phyloP scores from a whole-genome alignment of 1,140 invertebrate species.

The Callitettix versicolor region DNA sequence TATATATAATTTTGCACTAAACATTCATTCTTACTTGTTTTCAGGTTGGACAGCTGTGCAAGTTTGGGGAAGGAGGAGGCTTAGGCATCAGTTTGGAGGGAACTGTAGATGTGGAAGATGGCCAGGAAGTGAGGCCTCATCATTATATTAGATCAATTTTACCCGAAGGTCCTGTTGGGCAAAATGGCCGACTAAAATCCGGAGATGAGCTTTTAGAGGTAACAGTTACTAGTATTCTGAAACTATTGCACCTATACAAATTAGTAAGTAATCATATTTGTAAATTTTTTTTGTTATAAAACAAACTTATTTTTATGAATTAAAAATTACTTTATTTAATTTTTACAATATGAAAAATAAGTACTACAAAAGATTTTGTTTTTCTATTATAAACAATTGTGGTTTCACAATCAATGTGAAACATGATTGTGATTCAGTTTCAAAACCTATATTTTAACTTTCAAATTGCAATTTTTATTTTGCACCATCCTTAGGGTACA shows the following conservation, averaged over 20 bases:
- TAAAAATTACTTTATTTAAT: neutral
- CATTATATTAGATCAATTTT: slow-evolving; percentile 72
- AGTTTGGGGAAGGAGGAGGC: slow-evolving; percentile 59
- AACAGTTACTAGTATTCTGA: too few species aligned
- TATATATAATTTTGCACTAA: too few species aligned
- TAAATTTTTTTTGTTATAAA: neutral
- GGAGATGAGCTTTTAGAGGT: slow-evolving; percentile 85
- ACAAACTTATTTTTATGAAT: neutral
- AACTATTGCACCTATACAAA: neutral
- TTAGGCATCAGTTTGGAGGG: slow-evolving; percentile 80
- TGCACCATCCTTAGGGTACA: too few species aligned
- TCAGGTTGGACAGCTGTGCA: slow-evolving; percentile 56
- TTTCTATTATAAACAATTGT: too few species aligned
- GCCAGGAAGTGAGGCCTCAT: slow-evolving; percentile 63
- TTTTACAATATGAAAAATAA: neutral
- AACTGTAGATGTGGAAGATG: slow-evolving; percentile 68
- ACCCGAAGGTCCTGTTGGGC: slow-evolving; percentile 71
- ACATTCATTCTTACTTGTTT: too few species aligned
- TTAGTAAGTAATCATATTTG: neutral
- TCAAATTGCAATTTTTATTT: too few species aligned
- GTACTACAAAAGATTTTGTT: neutral
- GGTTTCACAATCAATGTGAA: too few species aligned
- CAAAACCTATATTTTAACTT: too few species aligned
- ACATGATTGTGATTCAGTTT: too few species aligned
- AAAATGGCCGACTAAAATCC: slow-evolving; percentile 58